Base-by-base conservation (phyloP, 2,888 invertebrate species). In the Nematopogon swammerdamellus region DNA sequence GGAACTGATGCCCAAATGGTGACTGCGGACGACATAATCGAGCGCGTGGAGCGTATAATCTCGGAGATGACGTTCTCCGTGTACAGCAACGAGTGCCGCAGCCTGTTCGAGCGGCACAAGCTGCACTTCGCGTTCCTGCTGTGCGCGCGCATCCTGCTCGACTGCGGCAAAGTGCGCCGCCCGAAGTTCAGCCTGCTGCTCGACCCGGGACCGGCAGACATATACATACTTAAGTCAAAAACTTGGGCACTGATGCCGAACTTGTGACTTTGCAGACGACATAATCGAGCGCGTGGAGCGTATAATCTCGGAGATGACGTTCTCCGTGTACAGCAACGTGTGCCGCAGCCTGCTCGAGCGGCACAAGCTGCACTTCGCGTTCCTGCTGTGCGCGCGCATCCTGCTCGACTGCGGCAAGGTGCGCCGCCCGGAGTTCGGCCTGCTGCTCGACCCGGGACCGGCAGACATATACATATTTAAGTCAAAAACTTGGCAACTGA, bases 341-440 rank as follows among this genome's bases (percentile, higher is more conserved):
- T 94, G 95, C 61, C 84, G 95, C 47, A 93, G 94, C 55, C 82
- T 96, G 49, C 95, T 96, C 62, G 95, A 95, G 63, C 87, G 86
- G 53, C 91, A 96, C 72, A 95, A 95, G 71, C 73, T 95, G 14
- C 81, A 93, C 54, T 95, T 93, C 68, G 92, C 90, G 6, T 88
- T 92, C 60, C 79, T 91, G 19, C 64, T 91, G 20, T 86, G 88
- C 55, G 84, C 84, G 0, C 75, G 92, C 42, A 85, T 91, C 16
- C 68, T 85, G 55, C 72, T 89, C 57, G 85, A 87, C 51, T 70
- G 76, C 1, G 80, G 82, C 0, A 59, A 75, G 44, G 84, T 92
- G 18, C 75, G 87, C 46, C 60, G 63, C 4, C 71, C 68, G 0
- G 92, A 93, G 63, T 89, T 92, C 80, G 83, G 87, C 58, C 91